Evolutionary conservation across 2,113 vertebrate genomes (phyloP).

Genomic region (Pituophis catenifer): DNA sequence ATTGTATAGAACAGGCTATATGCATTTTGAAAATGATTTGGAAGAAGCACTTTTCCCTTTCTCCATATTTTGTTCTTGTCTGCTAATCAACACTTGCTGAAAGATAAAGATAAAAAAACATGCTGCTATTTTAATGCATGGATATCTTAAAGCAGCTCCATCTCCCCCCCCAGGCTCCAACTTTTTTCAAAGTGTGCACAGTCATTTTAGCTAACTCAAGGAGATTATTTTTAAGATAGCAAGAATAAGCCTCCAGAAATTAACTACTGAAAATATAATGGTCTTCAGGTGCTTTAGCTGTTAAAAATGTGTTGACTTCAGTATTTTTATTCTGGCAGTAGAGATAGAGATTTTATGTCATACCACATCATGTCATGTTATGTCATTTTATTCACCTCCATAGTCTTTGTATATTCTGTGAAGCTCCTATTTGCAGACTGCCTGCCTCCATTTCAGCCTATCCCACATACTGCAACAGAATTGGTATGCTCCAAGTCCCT

Average conservation of each 20-base stretch:
- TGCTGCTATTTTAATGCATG: background rate
- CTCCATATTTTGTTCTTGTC: background rate
- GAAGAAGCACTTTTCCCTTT: background rate
- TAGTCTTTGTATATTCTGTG: background rate
- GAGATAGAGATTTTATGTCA: background rate
- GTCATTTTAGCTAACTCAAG: background rate
- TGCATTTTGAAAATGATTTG: background rate
- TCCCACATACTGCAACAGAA: background rate
- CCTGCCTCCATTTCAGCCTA: background rate
- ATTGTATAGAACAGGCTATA: background rate
- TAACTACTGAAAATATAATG: background rate
- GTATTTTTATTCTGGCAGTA: background rate
- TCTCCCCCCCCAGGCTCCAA: background rate
- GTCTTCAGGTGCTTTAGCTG: background rate
- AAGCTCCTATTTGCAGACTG: background rate
- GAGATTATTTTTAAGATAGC: background rate
- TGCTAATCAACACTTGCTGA: background rate
- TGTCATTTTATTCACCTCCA: background rate
- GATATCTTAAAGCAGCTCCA: background rate
- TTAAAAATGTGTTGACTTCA: slow-evolving; percentile 33
- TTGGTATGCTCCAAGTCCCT: background rate
- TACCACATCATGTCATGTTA: background rate
- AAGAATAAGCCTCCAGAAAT: background rate
- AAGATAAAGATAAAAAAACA: background rate
- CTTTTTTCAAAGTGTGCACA: background rate